phyloP scores from a whole-genome alignment of 2,113 vertebrate genomes.

The Theristicus caerulescens region DNA sequence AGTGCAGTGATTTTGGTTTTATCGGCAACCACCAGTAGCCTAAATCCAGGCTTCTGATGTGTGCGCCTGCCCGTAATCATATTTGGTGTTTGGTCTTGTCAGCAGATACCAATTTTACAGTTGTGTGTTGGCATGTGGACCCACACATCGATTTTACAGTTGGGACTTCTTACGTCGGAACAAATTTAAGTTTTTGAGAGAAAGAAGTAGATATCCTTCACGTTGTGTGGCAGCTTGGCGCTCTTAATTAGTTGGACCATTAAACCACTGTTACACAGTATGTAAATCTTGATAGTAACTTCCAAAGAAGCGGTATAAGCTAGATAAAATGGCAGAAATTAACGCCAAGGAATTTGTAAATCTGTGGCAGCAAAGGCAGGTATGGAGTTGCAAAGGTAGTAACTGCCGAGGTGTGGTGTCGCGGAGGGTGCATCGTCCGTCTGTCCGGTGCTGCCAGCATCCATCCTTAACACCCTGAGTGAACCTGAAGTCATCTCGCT shows the following conservation, averaged over 20 bases:
- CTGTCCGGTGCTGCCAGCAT: not conserved
- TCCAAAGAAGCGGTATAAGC: not conserved
- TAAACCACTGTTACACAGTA: not conserved
- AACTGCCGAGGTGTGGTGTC: not conserved
- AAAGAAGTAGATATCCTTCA: not conserved
- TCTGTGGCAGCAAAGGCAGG: not conserved
- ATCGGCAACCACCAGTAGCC: not conserved
- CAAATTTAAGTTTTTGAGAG: not conserved
- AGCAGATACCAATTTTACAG: not conserved
- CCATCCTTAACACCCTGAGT: not conserved
- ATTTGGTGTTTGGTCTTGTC: not conserved
- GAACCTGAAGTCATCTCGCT: not conserved
- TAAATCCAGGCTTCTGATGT: not conserved
- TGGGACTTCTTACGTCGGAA: not conserved
- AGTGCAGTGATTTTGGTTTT: not conserved
- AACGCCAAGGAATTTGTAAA: not conserved
- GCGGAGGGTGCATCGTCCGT: rapidly evolving
- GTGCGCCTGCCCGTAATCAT: not conserved
- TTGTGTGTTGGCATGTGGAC: not conserved
- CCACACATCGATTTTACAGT: not conserved
- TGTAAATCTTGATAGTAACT: not conserved
- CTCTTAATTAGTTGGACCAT: not conserved
- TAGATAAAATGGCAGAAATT: not conserved
- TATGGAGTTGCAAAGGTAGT: not conserved
- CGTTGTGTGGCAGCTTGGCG: rapidly evolving